Conservation (phyloP, 2,113 vertebrate species). For the Lepisosteus oculatus region DNA sequence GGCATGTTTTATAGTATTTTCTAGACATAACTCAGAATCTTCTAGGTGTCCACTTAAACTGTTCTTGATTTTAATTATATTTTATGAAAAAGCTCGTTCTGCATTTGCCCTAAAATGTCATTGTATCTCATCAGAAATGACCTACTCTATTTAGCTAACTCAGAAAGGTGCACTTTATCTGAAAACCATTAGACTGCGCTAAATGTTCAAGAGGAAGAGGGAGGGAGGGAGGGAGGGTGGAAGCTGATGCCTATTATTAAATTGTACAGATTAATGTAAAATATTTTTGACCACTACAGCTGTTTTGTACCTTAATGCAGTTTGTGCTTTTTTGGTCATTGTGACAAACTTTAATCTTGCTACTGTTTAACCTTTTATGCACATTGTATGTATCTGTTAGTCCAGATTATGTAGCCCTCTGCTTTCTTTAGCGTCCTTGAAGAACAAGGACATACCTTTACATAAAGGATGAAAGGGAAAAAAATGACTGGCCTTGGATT, state of each 20-base stretch:
- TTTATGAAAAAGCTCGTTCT: neutral
- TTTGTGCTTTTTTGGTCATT: conserved; percentile 68
- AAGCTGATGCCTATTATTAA: conserved; percentile 65
- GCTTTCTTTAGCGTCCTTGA: conserved; percentile 69
- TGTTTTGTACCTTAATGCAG: conserved; percentile 78
- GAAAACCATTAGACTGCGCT: conserved; percentile 45
- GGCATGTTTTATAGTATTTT: no score
- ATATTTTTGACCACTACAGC: conserved; percentile 83
- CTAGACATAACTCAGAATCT: no score
- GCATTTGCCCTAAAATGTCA: no score
- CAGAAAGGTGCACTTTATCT: conserved; percentile 67
- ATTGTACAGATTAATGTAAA: conserved; percentile 81
- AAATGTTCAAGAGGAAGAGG: conserved; percentile 34
- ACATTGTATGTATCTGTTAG: conserved; percentile 76
- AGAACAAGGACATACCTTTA: conserved; percentile 67
- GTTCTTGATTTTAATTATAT: neutral
- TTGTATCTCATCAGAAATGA: conserved; percentile 34
- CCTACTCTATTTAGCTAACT: conserved; percentile 53
- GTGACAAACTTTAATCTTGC: conserved; percentile 73
- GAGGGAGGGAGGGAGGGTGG: conserved; percentile 19
- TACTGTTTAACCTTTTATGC: conserved; percentile 73
- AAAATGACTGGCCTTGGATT: conserved; percentile 7
- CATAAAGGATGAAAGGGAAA: conserved; percentile 64
- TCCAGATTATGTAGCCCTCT: conserved; percentile 71
- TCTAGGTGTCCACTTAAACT: neutral